These are phyloP conservation scores for Mycetomoellerius zeteki DNA, from an alignment of 1,140 invertebrate species.

Conservation along the genomic window DNA sequence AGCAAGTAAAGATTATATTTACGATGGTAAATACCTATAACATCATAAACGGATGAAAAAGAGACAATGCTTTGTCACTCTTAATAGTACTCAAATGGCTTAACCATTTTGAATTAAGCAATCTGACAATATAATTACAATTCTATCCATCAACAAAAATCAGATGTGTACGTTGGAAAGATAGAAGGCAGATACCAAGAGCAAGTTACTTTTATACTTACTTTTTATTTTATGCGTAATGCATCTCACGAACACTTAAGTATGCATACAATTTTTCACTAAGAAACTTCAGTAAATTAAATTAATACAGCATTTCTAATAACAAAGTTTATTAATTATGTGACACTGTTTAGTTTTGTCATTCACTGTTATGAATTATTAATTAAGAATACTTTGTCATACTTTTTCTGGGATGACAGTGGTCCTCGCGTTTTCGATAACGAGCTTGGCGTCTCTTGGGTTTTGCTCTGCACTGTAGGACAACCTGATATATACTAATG, in stretches of 20 bases:
- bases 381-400: constrained; percentile 31
- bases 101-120: not conserved
- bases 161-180: constrained; percentile 25
- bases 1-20: constrained; percentile 1
- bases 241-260: not conserved
- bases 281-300: constrained; percentile 1
- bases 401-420: constrained; percentile 87
- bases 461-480: constrained; percentile 88
- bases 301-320: not conserved
- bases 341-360: not conserved
- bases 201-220: constrained; percentile 25
- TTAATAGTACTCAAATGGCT: not conserved
- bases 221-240: constrained; percentile 13
- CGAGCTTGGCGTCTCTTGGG: constrained; percentile 89
- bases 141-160: not conserved
- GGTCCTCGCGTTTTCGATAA: constrained; percentile 87
- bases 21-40: not conserved
- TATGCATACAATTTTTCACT: not conserved
- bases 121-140: not conserved
- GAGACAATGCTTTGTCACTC: not conserved
- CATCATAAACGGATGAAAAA: constrained; percentile 23
- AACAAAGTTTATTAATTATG: not conserved
- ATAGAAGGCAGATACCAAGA: not conserved
- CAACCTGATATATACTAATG: constrained; percentile 89
- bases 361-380: not conserved